Evolutionary conservation across 2,113 vertebrate species (phyloP), one percentile per base, ranked within the genome.

Genomic region (Microcebus griseorufus): DNA sequence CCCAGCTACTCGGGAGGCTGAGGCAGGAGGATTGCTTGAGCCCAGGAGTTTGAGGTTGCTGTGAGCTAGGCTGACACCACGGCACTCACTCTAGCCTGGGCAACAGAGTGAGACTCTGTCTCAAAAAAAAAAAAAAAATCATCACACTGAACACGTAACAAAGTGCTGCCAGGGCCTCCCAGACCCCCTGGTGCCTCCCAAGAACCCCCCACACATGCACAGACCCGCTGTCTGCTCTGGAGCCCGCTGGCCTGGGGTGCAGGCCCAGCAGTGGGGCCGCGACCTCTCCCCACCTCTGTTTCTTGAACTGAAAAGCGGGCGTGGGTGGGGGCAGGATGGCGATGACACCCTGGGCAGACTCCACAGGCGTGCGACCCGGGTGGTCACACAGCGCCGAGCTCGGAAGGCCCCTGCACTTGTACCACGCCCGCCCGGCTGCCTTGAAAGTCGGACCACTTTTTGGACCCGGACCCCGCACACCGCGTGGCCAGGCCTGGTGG

Each of bases 401-500:
- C 70, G 2, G n/a, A 10, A 27, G 70, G 70, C 23, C 16, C 65
- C 22, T 5, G 0, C 0, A 0, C 55, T 16, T 7, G 20, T 7
- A 0, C 22, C 3, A 10, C 0, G 6, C 34, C 23, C 34, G 5
- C 8, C 0, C 1, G 0, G 7, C 60, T 6, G 9, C 3, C 39
- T 0, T 20, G 25, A 29, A 17, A 20, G 53, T 12, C 5, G 2
- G 16, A 4, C 12, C 18, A 2, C 4, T 1, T 53, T 42, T 7
- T 53, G n/a, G 64, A 64, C 83, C 6, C 18, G 29, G 6, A 1
- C 4, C 60, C 16, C 64, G n/a, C 16, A 34, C 0, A 22, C 6
- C 0, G 4, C 18, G 22, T 20, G 7, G 5, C 34, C 45, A 51
- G 25, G 58, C 60, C 76, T 17, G 72, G 17, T 0, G 0, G 2